These are phyloP conservation scores for Siniperca scherzeri DNA, from an alignment of 2,797 vertebrate genomes.

Conservation along the genomic window DNA sequence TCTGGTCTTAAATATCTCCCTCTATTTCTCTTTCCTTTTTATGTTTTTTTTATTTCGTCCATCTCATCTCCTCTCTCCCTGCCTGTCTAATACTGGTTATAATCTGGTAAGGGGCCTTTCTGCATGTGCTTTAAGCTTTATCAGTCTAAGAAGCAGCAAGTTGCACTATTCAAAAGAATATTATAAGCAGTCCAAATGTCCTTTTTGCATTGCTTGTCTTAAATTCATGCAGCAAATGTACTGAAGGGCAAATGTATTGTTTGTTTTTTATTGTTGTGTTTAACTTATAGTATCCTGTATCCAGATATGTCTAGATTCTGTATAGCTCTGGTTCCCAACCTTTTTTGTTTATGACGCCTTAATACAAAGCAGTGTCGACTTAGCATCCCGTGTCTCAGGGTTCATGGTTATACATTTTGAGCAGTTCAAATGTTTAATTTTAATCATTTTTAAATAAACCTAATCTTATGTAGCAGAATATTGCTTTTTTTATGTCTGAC, in stretches of 20 bases:
- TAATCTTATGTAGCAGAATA: background rate
- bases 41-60: constrained; percentile 43
- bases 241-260: background rate
- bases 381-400: background rate
- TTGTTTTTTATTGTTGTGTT: background rate
- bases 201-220: background rate
- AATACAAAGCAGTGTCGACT: background rate
- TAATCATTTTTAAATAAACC: background rate
- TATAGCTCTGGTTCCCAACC: background rate
- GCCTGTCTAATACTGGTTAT: constrained; percentile 59
- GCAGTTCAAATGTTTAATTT: background rate
- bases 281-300: background rate
- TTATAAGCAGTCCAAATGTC: too few species aligned
- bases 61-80: constrained; percentile 59
- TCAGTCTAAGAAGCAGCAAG: constrained; percentile 5
- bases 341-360: background rate
- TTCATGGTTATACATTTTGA: background rate
- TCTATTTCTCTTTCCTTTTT: constrained; percentile 28
- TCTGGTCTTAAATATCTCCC: constrained; percentile 15
- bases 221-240: constrained; percentile 4
- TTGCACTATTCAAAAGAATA: background rate
- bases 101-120: constrained; percentile 74
- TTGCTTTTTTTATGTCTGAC: background rate
- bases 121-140: constrained; percentile 64
- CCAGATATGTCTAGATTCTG: background rate